Percentiles rank a stretch among this genome's conserved stretches.
phyloP scores from a whole-genome alignment of 2,113 vertebrate species.

The Nerophis ophidion region DNA sequence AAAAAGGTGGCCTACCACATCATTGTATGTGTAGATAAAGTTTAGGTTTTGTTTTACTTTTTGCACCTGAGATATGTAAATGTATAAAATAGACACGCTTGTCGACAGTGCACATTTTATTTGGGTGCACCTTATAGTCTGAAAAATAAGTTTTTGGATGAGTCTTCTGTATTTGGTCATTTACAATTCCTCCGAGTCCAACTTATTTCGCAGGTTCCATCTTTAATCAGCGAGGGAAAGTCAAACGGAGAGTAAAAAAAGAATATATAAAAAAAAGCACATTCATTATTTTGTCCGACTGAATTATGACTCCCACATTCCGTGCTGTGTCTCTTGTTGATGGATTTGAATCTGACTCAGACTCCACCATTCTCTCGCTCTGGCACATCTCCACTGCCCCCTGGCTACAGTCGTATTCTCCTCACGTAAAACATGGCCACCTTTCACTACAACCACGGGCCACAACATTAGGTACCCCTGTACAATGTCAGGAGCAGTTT shows the following conservation, averaged over 20 bases:
- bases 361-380: conserved; percentile 14
- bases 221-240: conserved; percentile 65
- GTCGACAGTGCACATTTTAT: too few species aligned
- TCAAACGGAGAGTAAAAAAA: conserved; percentile 52
- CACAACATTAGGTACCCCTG: background rate
- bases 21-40: too few species aligned
- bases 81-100: too few species aligned
- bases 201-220: conserved; percentile 67
- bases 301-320: conserved; percentile 66
- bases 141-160: too few species aligned
- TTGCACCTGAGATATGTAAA: too few species aligned
- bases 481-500: background rate
- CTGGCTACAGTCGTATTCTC: conserved; percentile 60
- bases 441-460: conserved; percentile 22
- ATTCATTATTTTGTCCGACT: conserved; percentile 72
- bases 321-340: conserved; percentile 51
- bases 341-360: conserved; percentile 37
- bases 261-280: conserved; percentile 57
- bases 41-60: too few species aligned
- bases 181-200: conserved; percentile 17
- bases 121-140: too few species aligned
- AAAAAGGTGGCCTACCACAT: too few species aligned
- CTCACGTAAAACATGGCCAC: conserved; percentile 40
- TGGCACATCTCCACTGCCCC: conserved; percentile 29
- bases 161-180: conserved; percentile 28